Evolutionary conservation across 2,113 vertebrate genomes (phyloP).

Genomic region (Oreochromis aureus): DNA sequence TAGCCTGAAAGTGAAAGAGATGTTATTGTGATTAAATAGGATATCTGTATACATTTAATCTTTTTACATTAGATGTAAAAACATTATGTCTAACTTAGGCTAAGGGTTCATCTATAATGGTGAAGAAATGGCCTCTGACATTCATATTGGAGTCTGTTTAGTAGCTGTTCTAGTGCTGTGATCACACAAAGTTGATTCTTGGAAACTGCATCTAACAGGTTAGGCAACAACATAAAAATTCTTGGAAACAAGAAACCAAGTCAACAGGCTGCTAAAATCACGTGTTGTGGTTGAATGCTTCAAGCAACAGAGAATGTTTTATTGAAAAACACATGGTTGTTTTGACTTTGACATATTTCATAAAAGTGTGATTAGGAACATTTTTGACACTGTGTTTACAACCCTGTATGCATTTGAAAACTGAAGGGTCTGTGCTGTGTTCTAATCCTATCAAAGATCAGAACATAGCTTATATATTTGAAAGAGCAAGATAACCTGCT

Average conservation of each 20-base stretch:
- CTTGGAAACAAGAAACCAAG: background rate
- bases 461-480: background rate
- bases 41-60: background rate
- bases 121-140: background rate
- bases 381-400: background rate
- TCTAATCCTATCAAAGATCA: background rate
- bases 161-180: background rate
- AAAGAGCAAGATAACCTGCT: background rate
- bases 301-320: background rate
- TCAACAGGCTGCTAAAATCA: background rate
- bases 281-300: background rate
- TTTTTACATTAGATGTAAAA: background rate
- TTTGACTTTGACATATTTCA: background rate
- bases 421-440: background rate
- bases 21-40: background rate
- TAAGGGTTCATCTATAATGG: background rate
- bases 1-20: conserved; percentile 59
- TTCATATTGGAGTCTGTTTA: background rate
- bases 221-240: background rate
- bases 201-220: background rate
- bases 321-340: background rate
- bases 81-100: background rate
- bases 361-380: background rate
- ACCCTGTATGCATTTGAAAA: background rate
- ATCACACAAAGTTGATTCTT: background rate